Conservation (phyloP, 2,797 vertebrate species). For the Oceanodroma leucorhoa region DNA sequence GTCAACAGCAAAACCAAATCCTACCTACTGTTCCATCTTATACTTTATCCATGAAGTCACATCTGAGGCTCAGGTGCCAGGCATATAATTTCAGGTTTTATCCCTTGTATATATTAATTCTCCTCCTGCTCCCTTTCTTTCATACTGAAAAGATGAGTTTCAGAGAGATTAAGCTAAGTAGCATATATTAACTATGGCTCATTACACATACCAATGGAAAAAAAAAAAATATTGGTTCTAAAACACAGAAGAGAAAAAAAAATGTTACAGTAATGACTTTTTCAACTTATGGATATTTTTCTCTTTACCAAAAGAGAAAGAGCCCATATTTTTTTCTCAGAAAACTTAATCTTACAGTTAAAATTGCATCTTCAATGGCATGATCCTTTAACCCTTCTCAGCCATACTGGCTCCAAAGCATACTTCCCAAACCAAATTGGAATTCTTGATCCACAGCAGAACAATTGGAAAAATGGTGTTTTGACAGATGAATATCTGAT, state of each 20-base stretch:
- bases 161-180: slow-evolving; percentile 9
- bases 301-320: background rate
- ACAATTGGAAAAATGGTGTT: background rate
- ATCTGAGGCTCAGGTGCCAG: background rate
- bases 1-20: background rate
- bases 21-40: background rate
- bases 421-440: background rate
- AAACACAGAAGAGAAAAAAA: background rate
- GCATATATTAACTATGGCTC: slow-evolving; percentile 17
- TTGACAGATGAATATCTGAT: background rate
- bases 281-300: background rate
- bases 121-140: background rate
- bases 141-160: background rate
- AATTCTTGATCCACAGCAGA: background rate
- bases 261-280: background rate
- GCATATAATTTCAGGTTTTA: background rate
- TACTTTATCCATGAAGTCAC: background rate
- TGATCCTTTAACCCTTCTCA: background rate
- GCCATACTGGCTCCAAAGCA: background rate
- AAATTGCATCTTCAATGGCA: background rate
- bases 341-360: background rate
- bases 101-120: background rate
- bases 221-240: slow-evolving; percentile 1
- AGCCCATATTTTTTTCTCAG: background rate
- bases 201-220: background rate